phyloP scores from a whole-genome alignment of 2,888 invertebrate genomes.

The Eupithecia centaureata region DNA sequence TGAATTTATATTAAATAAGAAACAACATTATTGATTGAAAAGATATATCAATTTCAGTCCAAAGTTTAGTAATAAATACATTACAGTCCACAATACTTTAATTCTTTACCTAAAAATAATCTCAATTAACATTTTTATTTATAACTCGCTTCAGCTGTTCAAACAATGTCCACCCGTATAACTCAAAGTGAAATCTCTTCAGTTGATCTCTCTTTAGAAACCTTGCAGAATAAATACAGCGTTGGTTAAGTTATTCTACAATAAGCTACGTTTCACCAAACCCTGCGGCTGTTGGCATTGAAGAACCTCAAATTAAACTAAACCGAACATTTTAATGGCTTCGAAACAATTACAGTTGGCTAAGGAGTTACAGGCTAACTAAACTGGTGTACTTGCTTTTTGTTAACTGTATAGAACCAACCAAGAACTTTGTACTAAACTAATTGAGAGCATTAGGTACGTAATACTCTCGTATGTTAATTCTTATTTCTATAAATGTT shows the following conservation, averaged over 20 bases:
- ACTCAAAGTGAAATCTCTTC: conserved; percentile 18
- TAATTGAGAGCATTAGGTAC: too few species aligned
- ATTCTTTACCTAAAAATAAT: neutral
- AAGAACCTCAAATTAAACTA: conserved; percentile 37
- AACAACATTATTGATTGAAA: too few species aligned
- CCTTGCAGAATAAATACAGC: conserved; percentile 28
- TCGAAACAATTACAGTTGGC: conserved; percentile 8
- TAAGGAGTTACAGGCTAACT: neutral
- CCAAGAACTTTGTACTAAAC: too few species aligned
- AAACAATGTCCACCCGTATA: conserved; percentile 16
- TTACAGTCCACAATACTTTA: neutral
- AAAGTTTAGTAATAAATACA: too few species aligned
- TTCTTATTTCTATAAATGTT: too few species aligned
- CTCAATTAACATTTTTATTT: neutral
- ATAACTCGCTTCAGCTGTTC: neutral
- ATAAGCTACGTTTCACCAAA: conserved; percentile 43
- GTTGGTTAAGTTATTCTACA: conserved; percentile 30
- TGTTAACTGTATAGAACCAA: too few species aligned
- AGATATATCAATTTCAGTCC: too few species aligned
- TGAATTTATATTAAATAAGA: too few species aligned
- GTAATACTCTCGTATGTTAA: too few species aligned
- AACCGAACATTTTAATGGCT: conserved; percentile 53
- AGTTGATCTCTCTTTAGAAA: conserved; percentile 15
- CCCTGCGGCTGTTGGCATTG: conserved; percentile 42
- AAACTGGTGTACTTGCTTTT: neutral